Percentiles rank a stretch among this genome's conserved stretches.
These are phyloP conservation scores for Percopsis transmontana DNA, from an alignment of 2,113 vertebrate genomes.

Conservation along the genomic window DNA sequence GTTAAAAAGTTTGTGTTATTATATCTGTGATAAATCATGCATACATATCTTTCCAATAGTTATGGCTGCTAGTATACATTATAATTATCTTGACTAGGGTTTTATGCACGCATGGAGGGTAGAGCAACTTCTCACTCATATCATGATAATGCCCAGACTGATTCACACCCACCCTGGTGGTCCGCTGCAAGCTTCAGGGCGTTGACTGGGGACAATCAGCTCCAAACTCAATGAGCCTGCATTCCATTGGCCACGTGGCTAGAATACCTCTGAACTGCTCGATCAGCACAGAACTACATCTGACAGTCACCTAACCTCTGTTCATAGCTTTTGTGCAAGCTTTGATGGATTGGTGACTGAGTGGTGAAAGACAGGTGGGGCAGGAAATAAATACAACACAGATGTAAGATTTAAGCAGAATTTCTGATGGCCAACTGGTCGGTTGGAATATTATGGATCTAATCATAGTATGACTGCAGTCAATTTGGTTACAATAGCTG, in stretches of 20 bases:
- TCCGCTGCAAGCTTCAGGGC: constrained; percentile 26
- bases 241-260: constrained; percentile 66
- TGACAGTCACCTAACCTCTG: constrained; percentile 15
- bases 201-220: constrained; percentile 54
- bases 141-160: too few species aligned
- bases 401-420: not conserved
- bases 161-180: not conserved
- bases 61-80: too few species aligned
- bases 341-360: constrained; percentile 24
- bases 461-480: not conserved
- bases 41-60: too few species aligned
- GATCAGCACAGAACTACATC: constrained; percentile 53
- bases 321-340: constrained; percentile 4
- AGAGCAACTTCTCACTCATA: too few species aligned
- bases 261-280: constrained; percentile 46
- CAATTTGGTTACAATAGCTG: not conserved
- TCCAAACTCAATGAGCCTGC: constrained; percentile 42
- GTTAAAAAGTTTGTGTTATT: too few species aligned
- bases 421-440: not conserved
- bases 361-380: not conserved
- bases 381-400: not conserved
- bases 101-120: too few species aligned
- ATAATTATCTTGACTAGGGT: too few species aligned
- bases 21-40: too few species aligned
- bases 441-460: not conserved